Percentiles rank a stretch among this genome's conserved stretches.
Evolutionary conservation across 2,113 vertebrate species (phyloP).

Genomic region (Sminthopsis crassicaudata): DNA sequence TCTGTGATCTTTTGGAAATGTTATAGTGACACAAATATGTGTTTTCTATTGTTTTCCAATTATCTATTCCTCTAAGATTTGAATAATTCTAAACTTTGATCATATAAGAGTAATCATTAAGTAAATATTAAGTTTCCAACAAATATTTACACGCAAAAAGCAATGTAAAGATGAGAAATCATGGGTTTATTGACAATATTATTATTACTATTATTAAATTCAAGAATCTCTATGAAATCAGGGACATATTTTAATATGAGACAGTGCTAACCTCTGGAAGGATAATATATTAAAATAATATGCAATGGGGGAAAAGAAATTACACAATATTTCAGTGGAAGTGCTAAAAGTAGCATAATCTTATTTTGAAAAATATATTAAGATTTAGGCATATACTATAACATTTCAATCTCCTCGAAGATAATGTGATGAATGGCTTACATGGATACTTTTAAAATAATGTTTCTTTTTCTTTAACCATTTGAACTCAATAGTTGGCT

Average conservation of each 20-base stretch:
- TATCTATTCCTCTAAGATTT: conserved; percentile 48
- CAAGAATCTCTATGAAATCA: background rate
- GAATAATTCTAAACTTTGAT: conserved; percentile 55
- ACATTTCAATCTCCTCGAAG: background rate
- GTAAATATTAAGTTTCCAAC: conserved; percentile 63
- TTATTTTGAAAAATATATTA: background rate
- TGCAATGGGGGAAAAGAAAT: background rate
- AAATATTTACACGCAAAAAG: conserved; percentile 28
- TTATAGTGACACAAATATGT: conserved; percentile 45
- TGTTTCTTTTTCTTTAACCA: background rate
- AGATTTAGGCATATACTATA: background rate
- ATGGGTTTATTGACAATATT: background rate
- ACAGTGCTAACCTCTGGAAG: background rate
- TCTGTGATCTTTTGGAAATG: conserved; percentile 54
- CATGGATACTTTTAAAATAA: background rate
- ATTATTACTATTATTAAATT: background rate
- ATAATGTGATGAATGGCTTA: background rate
- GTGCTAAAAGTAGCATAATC: background rate
- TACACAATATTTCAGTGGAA: background rate
- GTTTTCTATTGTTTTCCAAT: conserved; percentile 48
- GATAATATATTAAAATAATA: background rate
- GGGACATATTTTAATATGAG: background rate
- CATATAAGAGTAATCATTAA: conserved; percentile 20
- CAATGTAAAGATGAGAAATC: background rate
- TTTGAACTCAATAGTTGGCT: background rate